Evolutionary conservation across 2,797 vertebrate species (phyloP).

Genomic region (Alfaro cultratus): DNA sequence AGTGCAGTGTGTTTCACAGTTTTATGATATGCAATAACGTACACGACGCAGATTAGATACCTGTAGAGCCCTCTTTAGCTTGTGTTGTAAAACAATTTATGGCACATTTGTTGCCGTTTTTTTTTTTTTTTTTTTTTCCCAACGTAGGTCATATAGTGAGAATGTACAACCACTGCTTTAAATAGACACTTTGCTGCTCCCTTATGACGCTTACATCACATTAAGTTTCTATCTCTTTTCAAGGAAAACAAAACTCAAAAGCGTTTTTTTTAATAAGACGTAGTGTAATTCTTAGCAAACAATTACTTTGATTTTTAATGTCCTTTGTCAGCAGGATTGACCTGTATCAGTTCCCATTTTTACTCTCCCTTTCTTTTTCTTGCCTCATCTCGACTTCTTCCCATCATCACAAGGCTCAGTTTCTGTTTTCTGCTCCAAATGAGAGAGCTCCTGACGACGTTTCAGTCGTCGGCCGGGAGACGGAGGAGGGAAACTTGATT

Average conservation of each 20-base stretch:
- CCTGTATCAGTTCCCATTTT: constrained; percentile 58
- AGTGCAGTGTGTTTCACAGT: constrained; percentile 2
- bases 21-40: constrained; percentile 12
- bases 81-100: constrained; percentile 14
- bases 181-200: background rate
- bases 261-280: constrained; percentile 38
- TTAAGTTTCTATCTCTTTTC: constrained; percentile 17
- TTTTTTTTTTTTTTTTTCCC: no score
- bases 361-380: constrained; percentile 47
- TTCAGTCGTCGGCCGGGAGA: background rate
- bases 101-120: constrained; percentile 1
- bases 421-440: constrained; percentile 30
- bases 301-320: constrained; percentile 46
- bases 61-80: background rate
- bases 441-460: background rate
- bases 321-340: constrained; percentile 55
- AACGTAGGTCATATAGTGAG: constrained; percentile 23
- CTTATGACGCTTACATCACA: background rate
- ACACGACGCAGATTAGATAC: background rate
- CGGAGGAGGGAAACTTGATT: constrained; percentile 6
- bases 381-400: constrained; percentile 59
- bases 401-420: constrained; percentile 46
- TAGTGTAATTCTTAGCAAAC: background rate
- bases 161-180: constrained; percentile 19
- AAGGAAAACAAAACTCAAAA: constrained; percentile 33